Evolutionary conservation across 2,888 invertebrate species (phyloP), one percentile per base, ranked within the genome.

Genomic region (Saturnia japonica): DNA sequence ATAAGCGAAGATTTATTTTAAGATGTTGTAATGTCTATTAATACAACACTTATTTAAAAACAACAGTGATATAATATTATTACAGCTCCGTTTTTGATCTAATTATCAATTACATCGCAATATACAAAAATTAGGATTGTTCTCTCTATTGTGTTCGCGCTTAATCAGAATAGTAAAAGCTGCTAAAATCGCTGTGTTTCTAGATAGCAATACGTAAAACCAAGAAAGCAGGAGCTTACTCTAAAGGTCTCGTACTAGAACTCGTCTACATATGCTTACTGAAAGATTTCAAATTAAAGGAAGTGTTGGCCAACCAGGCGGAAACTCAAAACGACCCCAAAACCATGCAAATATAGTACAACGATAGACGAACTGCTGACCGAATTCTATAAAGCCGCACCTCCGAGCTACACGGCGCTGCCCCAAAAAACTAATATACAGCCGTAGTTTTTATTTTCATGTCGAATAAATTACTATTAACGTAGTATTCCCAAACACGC

Each of bases 341-440:
- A 16, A 47, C 19, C 16, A 47, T 47, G 47, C 16, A 19, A 4
- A 19, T 19, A 47, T 54, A 14, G 28, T 1, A 60, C 3, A 28
- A 25, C 1, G 6, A 14, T 25, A 14, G 14, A 28, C 11, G 6
- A 14, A 60, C 4, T 60, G 57, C 4, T 60, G 57, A 60, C 57
- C 57, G 57, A 60, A 14, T 60, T 60, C 57, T 28, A 60, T 25
- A 25, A 28, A 60, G 28, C 57, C 57, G 28, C 57, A 25, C 57
- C 57, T 60, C 25, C 14, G 4, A 11, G 7, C 57, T 4, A 28
- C 14, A 19, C 25, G 28, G 12, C 25, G 57, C 25, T 28, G 28
- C 57, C 57, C 57, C 57, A 11, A 28, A 51, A 51, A 60, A 60
- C 57, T 60, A 60, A 60, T 28, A 28, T 60, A 60, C 28, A 60